A percentile compares a stretch with the other conserved stretches of the same genome.
Evolutionary conservation across 2,797 vertebrate species (phyloP).

Genomic region (Chrysocyon brachyurus): DNA sequence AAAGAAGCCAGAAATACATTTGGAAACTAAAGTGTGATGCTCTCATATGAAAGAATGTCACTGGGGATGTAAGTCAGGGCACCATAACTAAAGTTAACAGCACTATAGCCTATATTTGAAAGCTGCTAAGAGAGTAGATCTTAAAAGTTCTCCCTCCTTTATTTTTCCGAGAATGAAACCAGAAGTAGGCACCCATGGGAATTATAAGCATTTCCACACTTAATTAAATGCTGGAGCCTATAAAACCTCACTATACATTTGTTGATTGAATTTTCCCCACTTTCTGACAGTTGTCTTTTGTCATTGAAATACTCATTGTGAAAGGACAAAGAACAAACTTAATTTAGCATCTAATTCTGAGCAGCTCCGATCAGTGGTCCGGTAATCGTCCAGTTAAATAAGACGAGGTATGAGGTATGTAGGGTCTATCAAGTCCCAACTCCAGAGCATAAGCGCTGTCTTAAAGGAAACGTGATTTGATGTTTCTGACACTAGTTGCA

Average conservation of each 20-base stretch:
- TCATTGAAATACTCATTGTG: constrained; percentile 40
- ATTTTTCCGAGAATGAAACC: neutral
- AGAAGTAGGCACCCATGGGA: neutral
- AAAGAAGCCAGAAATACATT: neutral
- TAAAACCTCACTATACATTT: constrained; percentile 67
- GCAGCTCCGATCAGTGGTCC: neutral
- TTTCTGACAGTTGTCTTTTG: constrained; percentile 53
- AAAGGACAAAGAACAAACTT: constrained; percentile 58
- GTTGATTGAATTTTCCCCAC: constrained; percentile 35
- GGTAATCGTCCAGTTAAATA: constrained; percentile 56
- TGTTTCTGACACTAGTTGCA: neutral
- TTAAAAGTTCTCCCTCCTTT: neutral
- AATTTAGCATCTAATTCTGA: constrained; percentile 55
- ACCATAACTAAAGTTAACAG: neutral
- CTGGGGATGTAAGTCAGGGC: neutral
- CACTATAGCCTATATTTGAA: neutral
- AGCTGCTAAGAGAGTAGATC: neutral
- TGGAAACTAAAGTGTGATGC: neutral
- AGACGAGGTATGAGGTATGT: neutral
- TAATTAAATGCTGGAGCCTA: constrained; percentile 47
- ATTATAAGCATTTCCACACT: constrained; percentile 13
- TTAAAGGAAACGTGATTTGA: constrained; percentile 6
- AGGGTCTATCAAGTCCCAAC: constrained; percentile 18
- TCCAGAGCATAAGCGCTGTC: neutral
- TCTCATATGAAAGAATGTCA: neutral